A percentile compares a stretch with the other conserved stretches of the same genome.
Conservation (phyloP, 2,888 invertebrate genomes). For the Cephus rjabovi region DNA sequence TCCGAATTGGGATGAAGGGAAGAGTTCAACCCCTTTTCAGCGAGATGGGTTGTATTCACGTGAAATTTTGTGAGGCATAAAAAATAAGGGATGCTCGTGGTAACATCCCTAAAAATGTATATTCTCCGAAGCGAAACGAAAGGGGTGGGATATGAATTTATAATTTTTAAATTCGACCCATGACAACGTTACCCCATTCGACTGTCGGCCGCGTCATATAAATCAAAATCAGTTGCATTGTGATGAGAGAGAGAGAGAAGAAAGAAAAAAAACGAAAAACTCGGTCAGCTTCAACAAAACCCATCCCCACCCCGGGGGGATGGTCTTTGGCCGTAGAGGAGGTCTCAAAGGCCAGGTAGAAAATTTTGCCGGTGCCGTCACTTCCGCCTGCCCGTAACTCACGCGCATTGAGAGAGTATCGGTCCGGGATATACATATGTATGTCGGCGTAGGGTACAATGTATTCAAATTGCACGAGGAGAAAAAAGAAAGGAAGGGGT, state of each 20-base stretch:
- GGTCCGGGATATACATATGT: constrained; percentile 64
- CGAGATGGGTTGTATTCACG: too few species aligned
- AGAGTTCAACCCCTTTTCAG: too few species aligned
- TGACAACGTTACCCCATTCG: constrained; percentile 36
- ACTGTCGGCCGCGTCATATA: constrained; percentile 64
- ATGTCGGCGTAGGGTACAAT: constrained; percentile 63
- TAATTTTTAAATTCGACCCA: constrained; percentile 58
- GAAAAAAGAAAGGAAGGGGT: constrained; percentile 43
- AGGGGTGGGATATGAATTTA: constrained; percentile 59
- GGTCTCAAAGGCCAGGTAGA: constrained; percentile 53
- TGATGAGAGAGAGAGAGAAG: constrained; percentile 32
- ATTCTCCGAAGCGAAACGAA: constrained; percentile 50
- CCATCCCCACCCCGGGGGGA: constrained; percentile 38
- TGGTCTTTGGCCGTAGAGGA: too few species aligned
- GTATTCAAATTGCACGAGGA: constrained; percentile 64
- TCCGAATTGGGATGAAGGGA: too few species aligned
- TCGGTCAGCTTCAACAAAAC: constrained; percentile 64
- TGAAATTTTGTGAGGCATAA: too few species aligned
- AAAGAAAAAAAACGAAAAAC: constrained; percentile 48
- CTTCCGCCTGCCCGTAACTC: background rate
- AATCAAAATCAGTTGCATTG: constrained; percentile 66
- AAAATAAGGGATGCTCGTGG: constrained; percentile 15
- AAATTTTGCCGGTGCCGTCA: constrained; percentile 35
- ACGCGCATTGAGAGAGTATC: constrained; percentile 45
- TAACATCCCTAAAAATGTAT: constrained; percentile 35